These are phyloP conservation scores for Ginglymostoma cirratum DNA, from an alignment of 2,113 vertebrate genomes.

Conservation along the genomic window DNA sequence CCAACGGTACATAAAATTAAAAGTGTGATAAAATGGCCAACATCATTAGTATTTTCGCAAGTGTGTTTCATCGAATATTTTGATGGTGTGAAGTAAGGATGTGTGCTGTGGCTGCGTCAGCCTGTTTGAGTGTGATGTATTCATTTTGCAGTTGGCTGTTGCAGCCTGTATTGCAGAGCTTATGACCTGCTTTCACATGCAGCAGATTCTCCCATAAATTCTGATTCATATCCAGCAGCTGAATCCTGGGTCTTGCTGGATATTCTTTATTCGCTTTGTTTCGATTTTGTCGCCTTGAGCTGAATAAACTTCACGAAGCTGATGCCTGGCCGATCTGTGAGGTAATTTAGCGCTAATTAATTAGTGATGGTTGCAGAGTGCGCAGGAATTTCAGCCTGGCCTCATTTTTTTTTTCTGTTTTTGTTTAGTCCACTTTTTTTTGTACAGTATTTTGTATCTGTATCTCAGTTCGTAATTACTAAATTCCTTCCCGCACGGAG, in stretches of 20 bases:
- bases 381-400: conserved; percentile 40
- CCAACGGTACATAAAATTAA: not conserved
- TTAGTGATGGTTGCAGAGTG: conserved; percentile 42
- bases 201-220: conserved; percentile 30
- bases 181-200: conserved; percentile 37
- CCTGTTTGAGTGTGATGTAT: conserved; percentile 38
- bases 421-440: conserved; percentile 39
- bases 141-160: conserved; percentile 38
- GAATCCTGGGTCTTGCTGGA: conserved; percentile 38
- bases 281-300: not conserved
- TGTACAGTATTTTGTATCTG: not conserved
- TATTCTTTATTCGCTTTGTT: conserved; percentile 37
- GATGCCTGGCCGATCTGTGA: conserved; percentile 44
- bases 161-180: conserved; percentile 36
- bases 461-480: conserved; percentile 28
- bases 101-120: conserved; percentile 28
- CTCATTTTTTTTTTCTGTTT: conserved; percentile 38
- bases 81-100: conserved; percentile 37
- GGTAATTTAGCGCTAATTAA: conserved; percentile 56
- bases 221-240: conserved; percentile 39
- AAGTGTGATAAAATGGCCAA: not conserved
- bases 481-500: conserved; percentile 30
- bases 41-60: conserved; percentile 28
- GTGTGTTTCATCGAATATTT: conserved; percentile 24
- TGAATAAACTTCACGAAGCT: conserved; percentile 31